Evolutionary conservation across 2,797 vertebrate species (phyloP), one percentile per base, ranked within the genome.

Genomic region (Caiman crocodilus): DNA sequence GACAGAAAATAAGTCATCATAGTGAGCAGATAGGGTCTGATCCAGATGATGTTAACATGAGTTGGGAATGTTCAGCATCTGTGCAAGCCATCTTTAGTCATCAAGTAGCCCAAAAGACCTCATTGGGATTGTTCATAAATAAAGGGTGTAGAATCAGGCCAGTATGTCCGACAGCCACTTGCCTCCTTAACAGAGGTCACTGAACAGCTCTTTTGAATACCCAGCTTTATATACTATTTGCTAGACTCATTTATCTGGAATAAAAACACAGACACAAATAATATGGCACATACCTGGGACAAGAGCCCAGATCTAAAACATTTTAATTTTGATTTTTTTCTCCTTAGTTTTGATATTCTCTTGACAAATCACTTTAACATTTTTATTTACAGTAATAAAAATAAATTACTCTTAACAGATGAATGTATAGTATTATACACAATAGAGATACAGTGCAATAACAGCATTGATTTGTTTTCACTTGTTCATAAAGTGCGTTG

Each of bases 371-470:
- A 96, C 94, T 96, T 95, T 17, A 90, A 95, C 94, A 90, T 91
- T 84, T 97, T 96, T 98, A 98, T 99, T 97, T 98, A 98, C 98
- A 99, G 98, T 99, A 98, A 97, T 98, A 99, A 99, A 99, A 99
- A 99, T 99, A 99, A 99, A 98, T 98, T 97, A 95, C 98, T 98
- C 98, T 98, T 98, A 97, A 97, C 98, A 97, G 96, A 98, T 96
- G 97, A 98, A 98, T 98, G 98, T 98, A 98, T 98, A 96, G 88
- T 96, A 94, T 96, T 96, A 79, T 96, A 97, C 98, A 98, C 97
- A 93, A 94, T 93, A 98, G 98, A 99, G 98, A 98, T 98, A 98
- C 98, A 98, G 98, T 99, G 98, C 98, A 99, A 98, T 98, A 98
- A 98, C 98, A 98, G 98, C 98, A 98, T 98, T 89, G 91, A 84